Percentiles rank a stretch among this genome's conserved stretches.
These are phyloP conservation scores for Mesochorus sp. DNA, from an alignment of 2,888 invertebrate genomes.

Conservation along the genomic window DNA sequence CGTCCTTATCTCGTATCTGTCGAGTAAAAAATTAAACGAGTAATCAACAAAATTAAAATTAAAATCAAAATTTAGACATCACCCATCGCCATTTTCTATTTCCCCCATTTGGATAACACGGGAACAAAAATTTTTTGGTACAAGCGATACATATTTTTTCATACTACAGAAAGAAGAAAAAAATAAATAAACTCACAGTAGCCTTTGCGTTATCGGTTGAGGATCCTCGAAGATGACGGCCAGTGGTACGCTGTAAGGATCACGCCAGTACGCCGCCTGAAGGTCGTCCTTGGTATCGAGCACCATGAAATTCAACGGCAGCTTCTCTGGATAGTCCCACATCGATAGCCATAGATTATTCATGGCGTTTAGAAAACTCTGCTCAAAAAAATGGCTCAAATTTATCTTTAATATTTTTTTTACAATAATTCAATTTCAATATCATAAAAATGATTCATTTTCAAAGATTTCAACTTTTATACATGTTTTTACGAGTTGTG, in stretches of 20 bases:
- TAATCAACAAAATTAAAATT: neutral
- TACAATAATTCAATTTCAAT: neutral
- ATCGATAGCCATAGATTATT: constrained; percentile 85
- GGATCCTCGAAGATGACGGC: constrained; percentile 87
- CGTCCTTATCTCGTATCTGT: constrained; percentile 88
- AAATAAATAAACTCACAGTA: constrained; percentile 83
- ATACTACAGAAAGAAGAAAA: neutral
- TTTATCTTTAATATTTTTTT: neutral
- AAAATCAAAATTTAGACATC: no score
- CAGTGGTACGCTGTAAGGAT: constrained; percentile 87
- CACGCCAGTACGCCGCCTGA: constrained; percentile 87
- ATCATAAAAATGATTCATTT: no score
- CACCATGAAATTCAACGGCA: constrained; percentile 86
- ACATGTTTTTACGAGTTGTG: no score
- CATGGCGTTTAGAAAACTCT: constrained; percentile 87
- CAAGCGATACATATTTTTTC: no score
- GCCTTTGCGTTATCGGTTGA: constrained; percentile 77
- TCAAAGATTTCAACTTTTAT: no score
- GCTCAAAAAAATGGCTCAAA: constrained; percentile 66
- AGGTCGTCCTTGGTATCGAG: constrained; percentile 87
- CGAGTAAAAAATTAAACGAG: constrained; percentile 48
- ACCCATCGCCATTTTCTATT: no score
- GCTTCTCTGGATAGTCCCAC: constrained; percentile 82
- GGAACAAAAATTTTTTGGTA: no score
- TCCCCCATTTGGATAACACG: no score